These are phyloP conservation scores for Latrodectus elegans DNA, from an alignment of 2,888 invertebrate genomes.

Conservation along the genomic window DNA sequence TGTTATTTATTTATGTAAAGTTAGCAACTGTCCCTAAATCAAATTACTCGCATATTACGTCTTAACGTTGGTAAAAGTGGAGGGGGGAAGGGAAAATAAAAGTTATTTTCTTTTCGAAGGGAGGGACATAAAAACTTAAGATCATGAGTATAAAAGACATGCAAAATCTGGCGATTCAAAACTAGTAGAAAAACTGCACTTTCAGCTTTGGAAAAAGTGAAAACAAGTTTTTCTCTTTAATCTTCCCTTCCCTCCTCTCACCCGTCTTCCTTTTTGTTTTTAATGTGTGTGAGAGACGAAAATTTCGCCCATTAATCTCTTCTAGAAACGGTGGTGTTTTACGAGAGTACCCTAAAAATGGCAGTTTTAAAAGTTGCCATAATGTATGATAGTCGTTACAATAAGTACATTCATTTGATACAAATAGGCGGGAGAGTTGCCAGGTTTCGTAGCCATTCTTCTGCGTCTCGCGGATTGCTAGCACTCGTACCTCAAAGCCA, in stretches of 20 bases:
- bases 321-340: constrained; percentile 41
- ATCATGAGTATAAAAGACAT: constrained; percentile 2
- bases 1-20: neutral
- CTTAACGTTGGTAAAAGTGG: neutral
- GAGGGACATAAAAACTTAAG: neutral
- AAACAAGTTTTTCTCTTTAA: constrained; percentile 58
- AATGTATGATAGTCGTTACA: constrained; percentile 69
- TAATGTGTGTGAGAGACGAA: constrained; percentile 50
- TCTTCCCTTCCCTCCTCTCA: constrained; percentile 20
- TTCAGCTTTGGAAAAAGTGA: constrained; percentile 47
- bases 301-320: constrained; percentile 68
- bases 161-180: constrained; percentile 2
- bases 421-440: constrained; percentile 70
- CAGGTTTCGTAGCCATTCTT: constrained; percentile 67
- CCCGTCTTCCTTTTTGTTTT: constrained; percentile 43
- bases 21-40: neutral
- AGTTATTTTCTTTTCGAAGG: neutral
- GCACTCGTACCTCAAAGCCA: constrained; percentile 68
- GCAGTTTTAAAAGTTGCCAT: constrained; percentile 69
- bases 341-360: constrained; percentile 67
- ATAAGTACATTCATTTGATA: constrained; percentile 70
- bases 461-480: constrained; percentile 61
- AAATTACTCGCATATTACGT: neutral
- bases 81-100: neutral
- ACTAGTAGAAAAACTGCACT: neutral